Percentiles rank a stretch among this genome's conserved stretches.
Evolutionary conservation across 2,113 vertebrate species (phyloP).

Genomic region (Fregetta grallaria): DNA sequence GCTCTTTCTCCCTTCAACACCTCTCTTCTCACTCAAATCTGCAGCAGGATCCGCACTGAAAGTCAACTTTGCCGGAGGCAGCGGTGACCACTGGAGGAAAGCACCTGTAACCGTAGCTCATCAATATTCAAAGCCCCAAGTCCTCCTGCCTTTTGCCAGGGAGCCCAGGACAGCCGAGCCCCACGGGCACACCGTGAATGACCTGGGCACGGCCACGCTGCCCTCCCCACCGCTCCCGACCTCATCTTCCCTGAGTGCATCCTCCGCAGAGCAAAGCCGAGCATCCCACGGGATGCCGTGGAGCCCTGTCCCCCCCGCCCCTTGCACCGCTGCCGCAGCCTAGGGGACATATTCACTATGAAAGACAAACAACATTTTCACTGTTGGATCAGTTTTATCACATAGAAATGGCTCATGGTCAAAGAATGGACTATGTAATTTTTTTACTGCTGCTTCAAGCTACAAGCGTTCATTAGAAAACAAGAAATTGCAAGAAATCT

Average conservation of each 20-base stretch:
- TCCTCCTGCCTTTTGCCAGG: neutral
- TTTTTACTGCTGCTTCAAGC: neutral
- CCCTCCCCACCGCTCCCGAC: neutral
- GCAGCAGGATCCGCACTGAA: neutral
- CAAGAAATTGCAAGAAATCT: neutral
- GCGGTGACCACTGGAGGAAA: neutral
- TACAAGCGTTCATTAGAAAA: neutral
- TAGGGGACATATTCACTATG: rapidly evolving
- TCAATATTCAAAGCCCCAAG: rapidly evolving
- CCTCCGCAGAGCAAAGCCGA: neutral
- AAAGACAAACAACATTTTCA: neutral
- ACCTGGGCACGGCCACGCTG: neutral
- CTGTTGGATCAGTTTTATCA: neutral
- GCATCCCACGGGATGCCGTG: rapidly evolving
- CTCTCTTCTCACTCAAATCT: neutral
- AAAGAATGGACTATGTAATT: neutral
- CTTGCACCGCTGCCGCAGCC: neutral
- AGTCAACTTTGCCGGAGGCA: neutral
- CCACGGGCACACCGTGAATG: neutral
- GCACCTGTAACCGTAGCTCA: neutral
- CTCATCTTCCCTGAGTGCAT: rapidly evolving
- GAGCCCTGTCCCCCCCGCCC: no score
- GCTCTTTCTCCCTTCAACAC: neutral
- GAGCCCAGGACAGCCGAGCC: neutral
- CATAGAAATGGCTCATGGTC: neutral